Percentiles rank a stretch among this genome's conserved stretches.
Conservation (phyloP, 2,113 vertebrate species). For the Variabilichromis moorii region DNA sequence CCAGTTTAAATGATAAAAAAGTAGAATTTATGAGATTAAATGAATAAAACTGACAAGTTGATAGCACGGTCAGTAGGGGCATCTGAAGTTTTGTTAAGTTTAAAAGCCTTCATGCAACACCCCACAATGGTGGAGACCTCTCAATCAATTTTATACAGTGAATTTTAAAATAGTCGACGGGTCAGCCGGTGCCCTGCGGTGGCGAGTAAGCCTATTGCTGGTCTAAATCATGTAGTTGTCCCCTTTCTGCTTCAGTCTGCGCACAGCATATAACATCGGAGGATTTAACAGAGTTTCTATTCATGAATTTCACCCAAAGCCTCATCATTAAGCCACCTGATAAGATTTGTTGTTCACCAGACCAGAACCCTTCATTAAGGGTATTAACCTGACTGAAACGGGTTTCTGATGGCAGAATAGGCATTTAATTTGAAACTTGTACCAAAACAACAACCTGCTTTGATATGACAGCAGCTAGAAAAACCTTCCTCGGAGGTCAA, state of each 20-base stretch:
- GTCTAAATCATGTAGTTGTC: neutral
- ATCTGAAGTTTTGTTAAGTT: neutral
- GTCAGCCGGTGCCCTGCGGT: neutral
- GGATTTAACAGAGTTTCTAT: neutral
- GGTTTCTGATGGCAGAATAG: constrained; percentile 41
- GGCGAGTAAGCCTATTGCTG: neutral
- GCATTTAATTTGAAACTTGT: constrained; percentile 61
- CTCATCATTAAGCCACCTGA: neutral
- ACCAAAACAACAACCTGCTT: constrained; percentile 67
- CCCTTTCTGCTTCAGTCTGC: neutral
- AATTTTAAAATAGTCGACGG: neutral
- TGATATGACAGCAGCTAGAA: constrained; percentile 54
- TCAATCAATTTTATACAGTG: neutral
- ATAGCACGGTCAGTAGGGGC: neutral
- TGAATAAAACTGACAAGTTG: neutral
- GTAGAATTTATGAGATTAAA: neutral
- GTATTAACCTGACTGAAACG: constrained; percentile 39
- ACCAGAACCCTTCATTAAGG: neutral
- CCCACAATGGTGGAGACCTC: neutral
- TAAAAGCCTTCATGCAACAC: neutral
- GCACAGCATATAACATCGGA: neutral
- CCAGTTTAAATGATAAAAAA: neutral
- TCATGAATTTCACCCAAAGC: neutral
- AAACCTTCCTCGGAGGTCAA: constrained; percentile 16
- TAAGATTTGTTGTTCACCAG: neutral